phyloP scores from a whole-genome alignment of 2,888 invertebrate species.

The Sicus ferrugineus region DNA sequence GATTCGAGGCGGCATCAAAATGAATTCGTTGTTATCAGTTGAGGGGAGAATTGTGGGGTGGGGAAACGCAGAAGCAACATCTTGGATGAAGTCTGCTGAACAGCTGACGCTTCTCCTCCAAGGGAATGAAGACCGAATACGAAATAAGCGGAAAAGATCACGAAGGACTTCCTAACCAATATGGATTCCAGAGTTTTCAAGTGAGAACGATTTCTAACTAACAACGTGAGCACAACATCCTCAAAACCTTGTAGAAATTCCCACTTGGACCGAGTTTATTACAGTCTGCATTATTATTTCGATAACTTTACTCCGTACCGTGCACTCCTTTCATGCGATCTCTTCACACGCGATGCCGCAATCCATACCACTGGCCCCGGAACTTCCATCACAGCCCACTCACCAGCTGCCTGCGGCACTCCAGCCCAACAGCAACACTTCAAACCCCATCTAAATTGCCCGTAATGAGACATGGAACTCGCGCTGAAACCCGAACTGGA shows the following conservation, averaged over 20 bases:
- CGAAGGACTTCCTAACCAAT: background rate
- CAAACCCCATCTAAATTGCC: conserved; percentile 51
- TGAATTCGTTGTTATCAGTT: no score
- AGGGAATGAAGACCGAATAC: background rate
- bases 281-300: conserved; percentile 12
- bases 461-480: conserved; percentile 61
- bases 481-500: conserved; percentile 57
- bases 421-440: conserved; percentile 23
- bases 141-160: background rate
- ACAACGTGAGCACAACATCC: no score
- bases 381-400: background rate
- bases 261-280: background rate
- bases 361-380: background rate
- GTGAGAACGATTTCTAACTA: background rate
- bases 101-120: background rate
- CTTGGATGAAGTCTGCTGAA: background rate
- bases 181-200: background rate
- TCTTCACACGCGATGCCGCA: conserved; percentile 17
- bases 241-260: no score
- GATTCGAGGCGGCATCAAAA: background rate
- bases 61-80: no score
- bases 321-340: background rate
- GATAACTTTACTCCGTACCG: background rate
- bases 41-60: no score
- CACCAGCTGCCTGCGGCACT: background rate